Conservation (phyloP, 2,113 vertebrate species). For the Blennius ocellaris region DNA sequence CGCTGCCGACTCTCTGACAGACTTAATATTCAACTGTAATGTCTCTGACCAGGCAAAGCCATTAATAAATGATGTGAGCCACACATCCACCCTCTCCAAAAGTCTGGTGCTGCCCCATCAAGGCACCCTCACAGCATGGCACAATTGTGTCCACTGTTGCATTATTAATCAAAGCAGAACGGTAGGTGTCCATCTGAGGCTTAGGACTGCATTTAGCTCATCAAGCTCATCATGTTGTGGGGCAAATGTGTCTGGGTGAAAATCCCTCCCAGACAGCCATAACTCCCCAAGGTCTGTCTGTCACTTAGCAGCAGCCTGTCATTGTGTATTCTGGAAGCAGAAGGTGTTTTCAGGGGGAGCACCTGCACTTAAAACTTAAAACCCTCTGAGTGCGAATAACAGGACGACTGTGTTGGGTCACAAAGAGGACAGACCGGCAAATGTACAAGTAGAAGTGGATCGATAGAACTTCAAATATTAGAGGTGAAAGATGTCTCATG, state of each 20-base stretch:
- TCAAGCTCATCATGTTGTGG: slow-evolving; percentile 16
- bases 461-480: not conserved
- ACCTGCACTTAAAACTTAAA: slow-evolving; percentile 28
- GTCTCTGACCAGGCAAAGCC: slow-evolving; percentile 29
- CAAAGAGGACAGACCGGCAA: slow-evolving; percentile 11
- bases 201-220: slow-evolving; percentile 21
- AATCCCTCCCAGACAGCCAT: not conserved
- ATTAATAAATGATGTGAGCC: slow-evolving; percentile 58
- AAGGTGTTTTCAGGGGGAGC: slow-evolving; percentile 43
- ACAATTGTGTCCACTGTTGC: slow-evolving; percentile 22
- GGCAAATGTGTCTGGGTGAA: slow-evolving; percentile 29
- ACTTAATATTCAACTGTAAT: slow-evolving; percentile 30
- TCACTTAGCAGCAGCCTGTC: slow-evolving; percentile 26
- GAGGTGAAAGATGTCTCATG: not conserved
- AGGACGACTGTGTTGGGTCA: slow-evolving; percentile 18
- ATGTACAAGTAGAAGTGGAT: not conserved
- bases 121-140: slow-evolving; percentile 27
- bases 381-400: slow-evolving; percentile 12
- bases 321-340: slow-evolving; percentile 41
- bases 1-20: slow-evolving; percentile 17
- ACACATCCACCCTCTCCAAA: slow-evolving; percentile 42
- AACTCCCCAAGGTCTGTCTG: slow-evolving; percentile 35
- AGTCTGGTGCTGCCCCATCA: slow-evolving; percentile 46
- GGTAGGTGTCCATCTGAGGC: slow-evolving; percentile 45
- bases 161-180: slow-evolving; percentile 50